These are phyloP conservation scores for Manis crassicaudata DNA, from an alignment of 2,797 vertebrate genomes.

Conservation along the genomic window DNA sequence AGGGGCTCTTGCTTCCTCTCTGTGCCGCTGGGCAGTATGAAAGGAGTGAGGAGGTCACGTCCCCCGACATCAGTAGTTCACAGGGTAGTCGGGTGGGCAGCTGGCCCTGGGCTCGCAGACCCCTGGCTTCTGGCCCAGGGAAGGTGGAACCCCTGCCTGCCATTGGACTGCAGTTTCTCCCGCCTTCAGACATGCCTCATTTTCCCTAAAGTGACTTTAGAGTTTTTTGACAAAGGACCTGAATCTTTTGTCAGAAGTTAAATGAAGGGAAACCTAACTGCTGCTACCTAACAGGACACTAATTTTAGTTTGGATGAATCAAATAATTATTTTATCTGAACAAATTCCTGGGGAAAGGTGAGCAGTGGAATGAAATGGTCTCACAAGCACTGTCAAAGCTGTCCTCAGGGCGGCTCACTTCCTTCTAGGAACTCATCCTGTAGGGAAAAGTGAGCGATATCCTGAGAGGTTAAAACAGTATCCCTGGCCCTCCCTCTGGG, in stretches of 20 bases:
- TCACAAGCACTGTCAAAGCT: background rate
- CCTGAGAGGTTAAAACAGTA: background rate
- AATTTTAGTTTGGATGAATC: constrained; percentile 35
- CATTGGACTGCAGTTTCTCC: background rate
- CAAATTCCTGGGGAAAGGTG: background rate
- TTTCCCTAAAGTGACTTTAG: background rate
- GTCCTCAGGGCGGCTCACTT: background rate
- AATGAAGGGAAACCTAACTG: background rate
- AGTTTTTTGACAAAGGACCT: background rate
- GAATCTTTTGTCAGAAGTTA: background rate
- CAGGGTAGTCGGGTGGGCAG: background rate
- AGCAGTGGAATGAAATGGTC: background rate
- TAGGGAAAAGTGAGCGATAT: background rate
- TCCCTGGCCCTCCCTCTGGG: background rate
- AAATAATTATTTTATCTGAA: constrained; percentile 11
- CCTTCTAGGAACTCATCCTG: background rate
- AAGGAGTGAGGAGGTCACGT: background rate
- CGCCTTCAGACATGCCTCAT: background rate
- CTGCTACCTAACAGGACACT: background rate
- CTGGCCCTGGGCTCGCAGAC: background rate
- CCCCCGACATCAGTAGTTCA: background rate
- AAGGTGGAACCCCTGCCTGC: background rate
- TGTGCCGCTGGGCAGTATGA: background rate
- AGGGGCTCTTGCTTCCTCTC: background rate
- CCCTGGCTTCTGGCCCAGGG: background rate